phyloP scores from a whole-genome alignment of 2,888 invertebrate genomes.

The Hirtodrosophila cameraria region DNA sequence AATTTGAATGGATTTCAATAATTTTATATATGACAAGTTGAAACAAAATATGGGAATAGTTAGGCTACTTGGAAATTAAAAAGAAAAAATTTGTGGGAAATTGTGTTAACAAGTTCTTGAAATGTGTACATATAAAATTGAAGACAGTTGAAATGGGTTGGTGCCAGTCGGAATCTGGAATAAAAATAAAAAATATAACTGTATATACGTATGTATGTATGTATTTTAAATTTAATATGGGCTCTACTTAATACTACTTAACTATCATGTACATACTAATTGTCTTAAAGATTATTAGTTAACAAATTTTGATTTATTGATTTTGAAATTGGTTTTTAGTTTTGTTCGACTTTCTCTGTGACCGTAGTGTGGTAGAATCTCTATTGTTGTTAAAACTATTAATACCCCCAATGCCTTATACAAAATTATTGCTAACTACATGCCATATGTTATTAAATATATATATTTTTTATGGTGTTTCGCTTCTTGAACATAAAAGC shows the following conservation, averaged over 20 bases:
- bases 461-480: slow-evolving; percentile 59
- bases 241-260: slow-evolving; percentile 6
- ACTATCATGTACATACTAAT: slow-evolving; percentile 28
- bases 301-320: slow-evolving; percentile 3
- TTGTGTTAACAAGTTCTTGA: too few relatives aligned
- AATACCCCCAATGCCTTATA: slow-evolving; percentile 21
- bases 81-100: too few relatives aligned
- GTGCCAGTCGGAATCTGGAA: slow-evolving; percentile 7
- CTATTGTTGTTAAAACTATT: slow-evolving; percentile 38
- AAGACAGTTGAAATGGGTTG: background rate
- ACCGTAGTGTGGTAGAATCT: slow-evolving; percentile 49
- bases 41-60: background rate
- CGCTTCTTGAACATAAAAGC: slow-evolving; percentile 33
- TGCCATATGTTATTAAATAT: slow-evolving; percentile 42
- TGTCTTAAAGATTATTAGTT: slow-evolving; percentile 13
- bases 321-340: slow-evolving; percentile 28
- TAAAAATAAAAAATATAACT: background rate
- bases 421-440: slow-evolving; percentile 43
- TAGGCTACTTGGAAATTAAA: background rate
- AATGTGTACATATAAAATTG: background rate
- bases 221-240: background rate
- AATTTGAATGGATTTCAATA: background rate
- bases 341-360: slow-evolving; percentile 46
- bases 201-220: slow-evolving; percentile 2
- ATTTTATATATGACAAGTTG: too few relatives aligned